Evolutionary conservation across 1,140 invertebrate genomes (phyloP).

Genomic region (Nasonia vitripennis): DNA sequence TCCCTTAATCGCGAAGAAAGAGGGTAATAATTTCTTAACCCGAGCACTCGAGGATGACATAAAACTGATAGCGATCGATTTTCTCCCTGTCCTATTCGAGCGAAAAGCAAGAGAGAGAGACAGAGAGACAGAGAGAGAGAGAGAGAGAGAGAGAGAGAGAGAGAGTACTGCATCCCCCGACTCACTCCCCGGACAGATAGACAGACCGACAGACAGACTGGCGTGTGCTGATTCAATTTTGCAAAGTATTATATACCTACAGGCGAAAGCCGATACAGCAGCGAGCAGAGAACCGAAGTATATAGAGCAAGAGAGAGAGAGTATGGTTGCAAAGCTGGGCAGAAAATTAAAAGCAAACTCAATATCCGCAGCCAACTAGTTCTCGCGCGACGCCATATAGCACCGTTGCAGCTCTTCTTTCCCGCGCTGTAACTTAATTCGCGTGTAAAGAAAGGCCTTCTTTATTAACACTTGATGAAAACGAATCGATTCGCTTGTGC

Average conservation of each 20-base stretch:
- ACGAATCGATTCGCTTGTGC: conserved; percentile 22
- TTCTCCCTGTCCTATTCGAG: background rate
- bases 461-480: conserved; percentile 29
- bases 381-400: background rate
- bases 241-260: background rate
- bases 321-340: background rate
- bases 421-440: conserved; percentile 14
- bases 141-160: background rate
- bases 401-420: background rate
- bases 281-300: background rate
- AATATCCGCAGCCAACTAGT: background rate
- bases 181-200: background rate
- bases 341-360: conserved; percentile 39
- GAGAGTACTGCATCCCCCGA: background rate
- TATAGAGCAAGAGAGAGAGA: too few relatives aligned
- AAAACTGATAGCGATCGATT: conserved; percentile 35
- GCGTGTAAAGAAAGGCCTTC: conserved; percentile 23
- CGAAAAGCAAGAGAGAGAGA: too few relatives aligned
- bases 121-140: background rate
- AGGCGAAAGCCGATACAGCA: conserved; percentile 1
- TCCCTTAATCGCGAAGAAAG: background rate
- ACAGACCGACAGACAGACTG: background rate
- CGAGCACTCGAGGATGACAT: background rate
- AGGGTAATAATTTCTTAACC: background rate
- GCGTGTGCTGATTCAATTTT: conserved; percentile 24